Base-by-base conservation (phyloP, 2,113 vertebrate genomes). In the Paraplagusia blochii region DNA sequence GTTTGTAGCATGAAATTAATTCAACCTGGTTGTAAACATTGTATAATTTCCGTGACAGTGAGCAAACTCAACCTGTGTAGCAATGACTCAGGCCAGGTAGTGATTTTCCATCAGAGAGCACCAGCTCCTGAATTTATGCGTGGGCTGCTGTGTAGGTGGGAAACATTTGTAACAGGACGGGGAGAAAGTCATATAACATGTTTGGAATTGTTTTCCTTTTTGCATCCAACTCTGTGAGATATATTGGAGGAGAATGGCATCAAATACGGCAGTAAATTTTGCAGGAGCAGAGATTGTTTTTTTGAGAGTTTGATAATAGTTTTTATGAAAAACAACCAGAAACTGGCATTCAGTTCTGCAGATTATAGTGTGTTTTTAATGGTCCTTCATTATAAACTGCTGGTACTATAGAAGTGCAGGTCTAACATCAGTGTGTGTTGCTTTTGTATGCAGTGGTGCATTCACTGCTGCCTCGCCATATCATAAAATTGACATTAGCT, bases 401-500 rank as follows among this genome's bases (percentile, higher is more conserved):
- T 17, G 1, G 38, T 63, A 63, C 55, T 55, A 59, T 40, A 69
- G 38, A 39, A 46, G 36, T 60, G 22, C 48, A 40, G 34, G 15
- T 53, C 56, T 58, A 43, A 38, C 62, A 54, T 59, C 15, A 9
- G 44, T 47, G 15, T 59, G 51, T 9, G 45, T 45, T 9, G 56
- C 46, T 61, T 52, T 17, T 61, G 49, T 71, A 10, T 34, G 47
- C 71, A 74, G 51, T 60, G 50, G 22, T 50, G 51, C 70, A 44
- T 45, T 17, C 47, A 38, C 69, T 13, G 29, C 16, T 16, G n/a
- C 58, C 45, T 65, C 66, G 60, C 47, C 65, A 48, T 68, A 49
- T 58, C 59, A 70, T 60, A 63, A 6, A 36, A 29, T 50, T 69
- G 76, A 83, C 82, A 82, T 83, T 79, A 80, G 51, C 60, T 78